Evolutionary conservation across 2,888 invertebrate species (phyloP).

Genomic region (Parthenolecanium corni): DNA sequence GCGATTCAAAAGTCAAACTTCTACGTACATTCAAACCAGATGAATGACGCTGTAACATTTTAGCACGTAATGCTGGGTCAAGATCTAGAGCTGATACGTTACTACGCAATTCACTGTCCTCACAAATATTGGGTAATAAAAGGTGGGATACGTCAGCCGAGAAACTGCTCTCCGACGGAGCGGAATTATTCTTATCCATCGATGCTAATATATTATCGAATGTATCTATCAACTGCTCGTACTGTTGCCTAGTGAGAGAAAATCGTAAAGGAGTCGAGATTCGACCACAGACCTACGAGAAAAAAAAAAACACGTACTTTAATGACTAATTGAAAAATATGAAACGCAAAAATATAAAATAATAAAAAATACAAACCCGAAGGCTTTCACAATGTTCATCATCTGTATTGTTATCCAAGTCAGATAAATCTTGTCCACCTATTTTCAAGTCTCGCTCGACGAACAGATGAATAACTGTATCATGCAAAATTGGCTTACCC

Average conservation of each 20-base stretch:
- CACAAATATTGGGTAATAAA: conserved; percentile 35
- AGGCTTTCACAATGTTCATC: conserved; percentile 33
- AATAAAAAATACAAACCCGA: conserved; percentile 29
- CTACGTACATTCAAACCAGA: conserved; percentile 12
- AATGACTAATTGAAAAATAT: neutral
- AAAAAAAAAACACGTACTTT: neutral
- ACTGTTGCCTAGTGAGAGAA: conserved; percentile 72
- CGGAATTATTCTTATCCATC: neutral
- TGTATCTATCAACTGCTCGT: conserved; percentile 77
- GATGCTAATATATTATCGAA: conserved; percentile 36
- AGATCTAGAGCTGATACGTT: conserved; percentile 46
- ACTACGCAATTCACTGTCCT: conserved; percentile 38
- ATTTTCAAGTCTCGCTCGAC: conserved; percentile 43
- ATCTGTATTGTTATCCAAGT: conserved; percentile 33
- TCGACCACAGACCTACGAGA: conserved; percentile 52
- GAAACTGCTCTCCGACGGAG: neutral
- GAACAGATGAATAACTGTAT: conserved; percentile 67
- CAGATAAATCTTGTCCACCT: conserved; percentile 31
- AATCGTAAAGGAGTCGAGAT: conserved; percentile 76
- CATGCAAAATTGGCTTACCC: conserved; percentile 78
- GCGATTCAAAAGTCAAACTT: conserved; percentile 1
- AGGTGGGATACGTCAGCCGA: neutral
- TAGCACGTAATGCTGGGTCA: conserved; percentile 52
- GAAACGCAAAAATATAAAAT: neutral
- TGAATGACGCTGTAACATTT: conserved; percentile 38